Conservation (phyloP, 23 tunicate species). For the Halocynthia aurantium region DNA sequence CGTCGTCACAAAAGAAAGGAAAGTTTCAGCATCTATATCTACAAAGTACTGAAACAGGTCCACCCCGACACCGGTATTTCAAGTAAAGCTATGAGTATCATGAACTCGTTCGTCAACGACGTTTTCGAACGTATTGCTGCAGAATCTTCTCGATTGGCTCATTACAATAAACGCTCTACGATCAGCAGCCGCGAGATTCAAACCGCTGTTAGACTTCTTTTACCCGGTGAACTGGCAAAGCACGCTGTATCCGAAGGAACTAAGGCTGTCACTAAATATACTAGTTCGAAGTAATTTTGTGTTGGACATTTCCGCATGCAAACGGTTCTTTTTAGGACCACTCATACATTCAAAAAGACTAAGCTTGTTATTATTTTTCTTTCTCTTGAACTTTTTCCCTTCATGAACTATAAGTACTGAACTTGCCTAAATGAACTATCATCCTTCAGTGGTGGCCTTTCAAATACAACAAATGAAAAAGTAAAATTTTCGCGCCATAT, state of each 20-base stretch:
- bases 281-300: slow-evolving; percentile 12
- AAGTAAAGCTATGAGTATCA: slow-evolving; percentile 28
- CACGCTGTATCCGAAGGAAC: slow-evolving; percentile 28
- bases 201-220: slow-evolving; percentile 21
- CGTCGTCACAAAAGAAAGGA: slow-evolving; percentile 26
- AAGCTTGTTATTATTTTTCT: no score
- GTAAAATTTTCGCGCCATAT: no score
- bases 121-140: slow-evolving; percentile 19
- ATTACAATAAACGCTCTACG: slow-evolving; percentile 29
- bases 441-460: no score
- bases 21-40: slow-evolving; percentile 15
- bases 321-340: no score
- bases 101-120: slow-evolving; percentile 37
- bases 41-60: slow-evolving; percentile 22
- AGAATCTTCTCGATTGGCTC: slow-evolving; percentile 24
- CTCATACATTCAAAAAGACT: no score
- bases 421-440: no score
- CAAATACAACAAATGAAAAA: no score
- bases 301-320: no score
- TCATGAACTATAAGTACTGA: no score
- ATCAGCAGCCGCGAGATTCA: slow-evolving; percentile 25
- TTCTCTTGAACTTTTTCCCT: no score
- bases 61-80: slow-evolving; percentile 37
- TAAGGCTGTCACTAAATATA: slow-evolving; percentile 25
- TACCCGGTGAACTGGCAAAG: slow-evolving; percentile 30